phyloP scores from a whole-genome alignment of 2,888 invertebrate genomes.

The Diarsia mendica region DNA sequence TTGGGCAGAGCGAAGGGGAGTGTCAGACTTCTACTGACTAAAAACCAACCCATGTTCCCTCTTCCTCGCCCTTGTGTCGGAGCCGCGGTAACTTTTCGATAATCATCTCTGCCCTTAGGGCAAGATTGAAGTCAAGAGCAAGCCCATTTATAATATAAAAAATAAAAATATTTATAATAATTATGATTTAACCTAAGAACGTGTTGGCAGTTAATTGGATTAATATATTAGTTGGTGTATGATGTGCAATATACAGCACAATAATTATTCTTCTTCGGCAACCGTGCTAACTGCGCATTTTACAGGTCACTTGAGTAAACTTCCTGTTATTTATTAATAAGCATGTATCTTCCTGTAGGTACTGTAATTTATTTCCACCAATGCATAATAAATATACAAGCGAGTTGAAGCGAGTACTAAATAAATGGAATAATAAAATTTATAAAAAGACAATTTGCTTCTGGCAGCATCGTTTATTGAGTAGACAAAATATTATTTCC shows the following conservation, averaged over 20 bases:
- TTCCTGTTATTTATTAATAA: constrained; percentile 36
- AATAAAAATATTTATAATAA: neutral
- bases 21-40: too few relatives aligned
- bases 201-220: constrained; percentile 6
- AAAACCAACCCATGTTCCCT: too few relatives aligned
- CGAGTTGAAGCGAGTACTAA: neutral
- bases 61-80: too few relatives aligned
- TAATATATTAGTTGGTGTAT: neutral
- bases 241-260: neutral
- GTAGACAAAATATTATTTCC: neutral
- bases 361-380: constrained; percentile 3
- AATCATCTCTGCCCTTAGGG: too few relatives aligned
- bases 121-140: too few relatives aligned
- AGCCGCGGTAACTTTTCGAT: too few relatives aligned
- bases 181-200: neutral
- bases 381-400: neutral
- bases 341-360: neutral
- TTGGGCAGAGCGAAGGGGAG: too few relatives aligned
- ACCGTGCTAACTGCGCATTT: constrained; percentile 19
- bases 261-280: neutral
- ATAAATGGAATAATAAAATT: neutral
- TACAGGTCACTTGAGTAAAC: constrained; percentile 17
- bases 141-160: too few relatives aligned
- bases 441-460: too few relatives aligned
- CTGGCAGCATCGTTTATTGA: neutral